Conservation (phyloP, 2,888 invertebrate genomes). For the Lasius platythorax region DNA sequence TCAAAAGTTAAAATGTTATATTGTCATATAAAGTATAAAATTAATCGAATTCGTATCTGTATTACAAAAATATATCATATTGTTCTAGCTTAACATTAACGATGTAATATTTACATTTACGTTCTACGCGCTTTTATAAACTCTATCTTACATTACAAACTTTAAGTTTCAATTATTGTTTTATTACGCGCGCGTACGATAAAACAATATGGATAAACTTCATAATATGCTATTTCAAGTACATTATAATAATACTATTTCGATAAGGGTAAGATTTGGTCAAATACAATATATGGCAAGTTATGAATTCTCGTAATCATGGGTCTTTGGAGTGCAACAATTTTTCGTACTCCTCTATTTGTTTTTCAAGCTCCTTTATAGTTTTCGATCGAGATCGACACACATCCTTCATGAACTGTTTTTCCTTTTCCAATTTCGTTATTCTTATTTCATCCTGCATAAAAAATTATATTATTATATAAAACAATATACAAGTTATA, state of each 20-base stretch:
- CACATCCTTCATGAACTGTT: slow-evolving; percentile 85
- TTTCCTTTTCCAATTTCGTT: slow-evolving; percentile 87
- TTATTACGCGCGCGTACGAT: not conserved
- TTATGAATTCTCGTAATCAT: not conserved
- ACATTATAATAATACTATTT: not conserved
- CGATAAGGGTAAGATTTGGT: not conserved
- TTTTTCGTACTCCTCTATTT: slow-evolving; percentile 68
- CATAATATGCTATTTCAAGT: not conserved
- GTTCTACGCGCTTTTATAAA: not conserved
- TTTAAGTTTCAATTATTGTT: not conserved
- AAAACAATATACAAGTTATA: slow-evolving; percentile 12
- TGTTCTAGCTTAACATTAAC: not conserved
- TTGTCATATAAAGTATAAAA: slow-evolving; percentile 2
- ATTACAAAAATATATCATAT: slow-evolving; percentile 26
- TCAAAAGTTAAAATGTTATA: not conserved
- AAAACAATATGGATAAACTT: not conserved
- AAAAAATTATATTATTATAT: not conserved
- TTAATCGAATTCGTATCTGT: not conserved
- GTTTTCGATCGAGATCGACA: slow-evolving; percentile 86
- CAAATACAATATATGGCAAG: not conserved
- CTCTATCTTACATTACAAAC: not conserved
- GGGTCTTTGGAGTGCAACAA: not conserved
- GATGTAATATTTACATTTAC: slow-evolving; percentile 10
- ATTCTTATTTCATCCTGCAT: slow-evolving; percentile 80
- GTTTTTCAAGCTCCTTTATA: slow-evolving; percentile 74